phyloP scores from a whole-genome alignment of 2,797 vertebrate genomes.

The Cyprinodon diabolis region DNA sequence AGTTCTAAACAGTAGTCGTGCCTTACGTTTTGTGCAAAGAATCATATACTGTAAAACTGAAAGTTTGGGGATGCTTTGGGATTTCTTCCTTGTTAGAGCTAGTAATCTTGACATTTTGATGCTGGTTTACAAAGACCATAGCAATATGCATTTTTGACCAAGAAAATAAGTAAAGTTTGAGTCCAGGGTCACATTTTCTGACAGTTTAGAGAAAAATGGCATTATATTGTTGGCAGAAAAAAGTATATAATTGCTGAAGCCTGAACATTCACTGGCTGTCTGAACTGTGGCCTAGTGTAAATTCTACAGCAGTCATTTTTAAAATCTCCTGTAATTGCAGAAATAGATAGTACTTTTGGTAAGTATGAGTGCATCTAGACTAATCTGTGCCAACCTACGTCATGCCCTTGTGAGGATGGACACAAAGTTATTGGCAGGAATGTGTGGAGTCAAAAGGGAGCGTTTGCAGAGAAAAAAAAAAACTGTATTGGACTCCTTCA shows the following conservation, averaged over 20 bases:
- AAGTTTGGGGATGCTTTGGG: neutral
- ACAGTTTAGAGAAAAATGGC: neutral
- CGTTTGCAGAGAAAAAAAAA: neutral
- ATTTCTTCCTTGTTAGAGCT: neutral
- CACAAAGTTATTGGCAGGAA: neutral
- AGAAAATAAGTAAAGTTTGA: no score
- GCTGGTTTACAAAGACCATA: neutral
- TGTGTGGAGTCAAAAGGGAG: neutral
- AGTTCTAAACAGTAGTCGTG: no score
- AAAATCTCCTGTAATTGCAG: neutral
- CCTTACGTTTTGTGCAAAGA: no score
- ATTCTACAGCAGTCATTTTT: neutral
- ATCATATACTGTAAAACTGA: no score
- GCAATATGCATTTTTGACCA: no score
- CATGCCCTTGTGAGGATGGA: constrained; percentile 4
- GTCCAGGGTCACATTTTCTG: no score
- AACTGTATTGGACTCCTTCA: neutral
- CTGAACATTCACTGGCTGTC: neutral
- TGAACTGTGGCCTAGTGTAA: neutral
- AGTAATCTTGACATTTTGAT: neutral
- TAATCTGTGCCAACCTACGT: neutral
- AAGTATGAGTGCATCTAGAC: neutral
- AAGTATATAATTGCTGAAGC: neutral
- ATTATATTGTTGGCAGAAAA: neutral
- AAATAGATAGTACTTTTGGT: neutral